These are phyloP conservation scores for Plectrocnemia conspersa DNA, from an alignment of 1,140 invertebrate species.

Conservation along the genomic window DNA sequence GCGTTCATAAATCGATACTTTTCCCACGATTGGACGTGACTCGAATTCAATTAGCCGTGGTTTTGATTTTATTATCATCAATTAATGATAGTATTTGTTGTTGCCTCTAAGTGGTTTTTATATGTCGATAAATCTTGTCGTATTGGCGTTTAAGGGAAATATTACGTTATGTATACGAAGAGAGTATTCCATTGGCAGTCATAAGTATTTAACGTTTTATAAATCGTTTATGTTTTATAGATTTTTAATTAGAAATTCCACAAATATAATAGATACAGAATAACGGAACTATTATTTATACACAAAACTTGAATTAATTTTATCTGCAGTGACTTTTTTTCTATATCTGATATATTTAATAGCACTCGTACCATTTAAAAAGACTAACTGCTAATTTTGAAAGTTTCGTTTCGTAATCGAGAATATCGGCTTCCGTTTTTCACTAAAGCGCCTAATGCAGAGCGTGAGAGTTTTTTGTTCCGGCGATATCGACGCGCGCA, in stretches of 20 bases:
- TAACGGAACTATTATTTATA: no score
- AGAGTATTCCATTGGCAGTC: background rate
- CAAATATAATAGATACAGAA: no score
- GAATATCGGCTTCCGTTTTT: constrained; percentile 8
- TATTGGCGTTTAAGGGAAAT: constrained; percentile 11
- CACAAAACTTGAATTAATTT: no score
- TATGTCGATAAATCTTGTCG: constrained; percentile 27
- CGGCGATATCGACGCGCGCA: background rate
- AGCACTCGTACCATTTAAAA: constrained; percentile 32
- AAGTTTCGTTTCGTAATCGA: constrained; percentile 18
- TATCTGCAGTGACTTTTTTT: no score
- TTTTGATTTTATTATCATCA: constrained; percentile 25
- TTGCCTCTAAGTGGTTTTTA: constrained; percentile 30
- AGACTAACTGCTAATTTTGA: constrained; percentile 31
- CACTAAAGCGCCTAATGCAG: constrained; percentile 14
- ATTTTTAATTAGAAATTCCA: no score
- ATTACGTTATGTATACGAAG: constrained; percentile 2
- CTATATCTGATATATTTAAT: no score
- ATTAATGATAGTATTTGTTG: constrained; percentile 31
- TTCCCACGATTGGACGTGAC: no score
- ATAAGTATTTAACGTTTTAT: background rate
- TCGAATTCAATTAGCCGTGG: no score
- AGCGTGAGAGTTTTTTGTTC: constrained; percentile 13
- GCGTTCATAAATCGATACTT: no score
- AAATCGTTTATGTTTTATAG: no score